A percentile compares a stretch with the other conserved stretches of the same genome.
Evolutionary conservation across 2,888 invertebrate species (phyloP).

Genomic region (Seira ritae): DNA sequence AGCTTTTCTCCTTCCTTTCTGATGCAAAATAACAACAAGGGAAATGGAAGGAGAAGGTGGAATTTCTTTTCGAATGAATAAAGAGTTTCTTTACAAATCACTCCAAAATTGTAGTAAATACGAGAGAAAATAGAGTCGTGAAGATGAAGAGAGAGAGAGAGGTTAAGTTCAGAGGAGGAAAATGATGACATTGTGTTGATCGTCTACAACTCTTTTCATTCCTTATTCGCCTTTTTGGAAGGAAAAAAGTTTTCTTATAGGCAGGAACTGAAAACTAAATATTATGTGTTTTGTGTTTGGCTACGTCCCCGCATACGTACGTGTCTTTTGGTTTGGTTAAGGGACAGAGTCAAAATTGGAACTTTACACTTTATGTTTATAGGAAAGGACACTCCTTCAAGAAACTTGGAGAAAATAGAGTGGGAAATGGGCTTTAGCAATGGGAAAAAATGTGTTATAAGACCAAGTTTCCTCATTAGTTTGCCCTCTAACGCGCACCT

Average conservation of each 20-base stretch:
- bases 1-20: not conserved
- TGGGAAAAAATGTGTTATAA: not conserved
- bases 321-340: not conserved
- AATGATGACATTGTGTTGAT: conserved; percentile 24
- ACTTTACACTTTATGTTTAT: not conserved
- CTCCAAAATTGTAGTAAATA: conserved; percentile 4
- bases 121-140: not conserved
- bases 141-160: not conserved
- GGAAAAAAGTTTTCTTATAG: not conserved
- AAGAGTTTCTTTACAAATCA: conserved; percentile 13
- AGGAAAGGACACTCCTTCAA: not conserved
- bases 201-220: conserved; percentile 11
- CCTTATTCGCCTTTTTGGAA: not conserved
- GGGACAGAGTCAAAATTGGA: not conserved
- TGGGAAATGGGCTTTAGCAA: too few species aligned
- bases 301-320: not conserved
- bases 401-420: too few species aligned
- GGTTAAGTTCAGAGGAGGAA: not conserved
- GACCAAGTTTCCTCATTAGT: conserved; percentile 6
- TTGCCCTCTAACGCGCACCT: not conserved
- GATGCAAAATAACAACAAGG: conserved; percentile 16
- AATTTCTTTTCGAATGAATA: not conserved
- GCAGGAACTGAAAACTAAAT: not conserved
- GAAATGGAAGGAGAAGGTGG: conserved; percentile 9
- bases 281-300: not conserved